These are phyloP conservation scores for Eristalinus aeneus DNA, from an alignment of 2,888 invertebrate genomes.

Conservation along the genomic window DNA sequence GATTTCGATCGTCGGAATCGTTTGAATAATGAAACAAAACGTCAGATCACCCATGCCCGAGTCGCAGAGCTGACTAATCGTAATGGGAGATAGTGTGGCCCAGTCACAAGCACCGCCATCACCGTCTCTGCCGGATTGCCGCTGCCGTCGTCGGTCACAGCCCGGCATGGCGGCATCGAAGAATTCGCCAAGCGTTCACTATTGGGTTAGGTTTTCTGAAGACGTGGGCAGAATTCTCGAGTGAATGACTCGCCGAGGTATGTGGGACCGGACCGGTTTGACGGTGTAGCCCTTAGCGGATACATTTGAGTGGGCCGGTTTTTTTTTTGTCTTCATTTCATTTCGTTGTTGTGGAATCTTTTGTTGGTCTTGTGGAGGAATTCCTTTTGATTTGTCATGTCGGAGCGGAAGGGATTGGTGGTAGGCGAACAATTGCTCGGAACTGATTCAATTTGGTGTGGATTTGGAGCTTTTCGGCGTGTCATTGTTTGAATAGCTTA, in stretches of 20 bases:
- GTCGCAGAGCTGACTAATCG: constrained; percentile 35
- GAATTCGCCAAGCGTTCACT: constrained; percentile 36
- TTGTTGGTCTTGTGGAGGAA: not conserved
- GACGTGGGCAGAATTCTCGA: constrained; percentile 44
- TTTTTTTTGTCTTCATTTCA: not conserved
- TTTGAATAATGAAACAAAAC: constrained; percentile 33
- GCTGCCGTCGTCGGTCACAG: not conserved
- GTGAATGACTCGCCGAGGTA: constrained; percentile 20
- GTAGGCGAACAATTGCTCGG: not conserved
- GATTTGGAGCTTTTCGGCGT: not conserved
- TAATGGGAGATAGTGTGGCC: constrained; percentile 13
- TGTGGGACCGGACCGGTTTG: constrained; percentile 4
- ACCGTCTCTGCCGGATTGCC: too few species aligned
- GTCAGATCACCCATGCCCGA: not conserved
- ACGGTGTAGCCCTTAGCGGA: constrained; percentile 1
- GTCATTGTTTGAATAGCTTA: constrained; percentile 15
- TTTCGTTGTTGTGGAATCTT: not conserved
- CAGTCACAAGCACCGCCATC: not conserved
- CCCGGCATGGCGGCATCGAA: not conserved
- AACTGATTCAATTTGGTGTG: not conserved
- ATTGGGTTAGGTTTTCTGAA: constrained; percentile 38
- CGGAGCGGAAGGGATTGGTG: not conserved
- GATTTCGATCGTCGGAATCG: constrained; percentile 47
- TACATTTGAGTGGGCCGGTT: constrained; percentile 5
- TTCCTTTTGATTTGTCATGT: not conserved